Evolutionary conservation across 2,113 vertebrate species (phyloP).

Genomic region (Sigmodon hispidus): DNA sequence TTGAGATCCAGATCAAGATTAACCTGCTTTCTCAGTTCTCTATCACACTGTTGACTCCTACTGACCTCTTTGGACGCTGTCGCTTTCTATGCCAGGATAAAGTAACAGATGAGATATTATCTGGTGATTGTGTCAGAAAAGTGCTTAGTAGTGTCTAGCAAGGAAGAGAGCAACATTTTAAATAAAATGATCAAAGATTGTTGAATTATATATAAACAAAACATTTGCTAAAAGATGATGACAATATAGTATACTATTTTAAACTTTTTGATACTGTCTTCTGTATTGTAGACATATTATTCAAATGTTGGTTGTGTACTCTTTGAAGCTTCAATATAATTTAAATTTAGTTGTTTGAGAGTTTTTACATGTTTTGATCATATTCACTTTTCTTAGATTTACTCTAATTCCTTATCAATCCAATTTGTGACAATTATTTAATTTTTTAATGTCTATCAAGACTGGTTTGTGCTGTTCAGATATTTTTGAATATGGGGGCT

Average conservation of each 20-base stretch:
- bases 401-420: neutral
- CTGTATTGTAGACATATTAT: conserved; percentile 26
- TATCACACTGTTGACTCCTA: conserved; percentile 46
- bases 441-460: neutral
- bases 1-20: conserved; percentile 39
- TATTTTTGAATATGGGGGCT: neutral
- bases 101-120: conserved; percentile 40
- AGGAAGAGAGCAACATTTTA: neutral
- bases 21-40: conserved; percentile 18
- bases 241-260: conserved; percentile 39
- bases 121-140: conserved; percentile 45
- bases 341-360: neutral
- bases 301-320: neutral
- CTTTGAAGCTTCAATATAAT: conserved; percentile 12
- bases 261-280: neutral
- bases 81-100: conserved; percentile 19
- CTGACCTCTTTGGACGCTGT: conserved; percentile 23
- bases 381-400: neutral
- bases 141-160: neutral
- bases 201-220: conserved; percentile 20
- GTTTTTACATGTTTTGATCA: neutral
- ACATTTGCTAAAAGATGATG: neutral
- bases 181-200: neutral
- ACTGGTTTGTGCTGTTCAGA: neutral
- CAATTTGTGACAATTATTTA: neutral